Conservation (phyloP, 2,888 invertebrate genomes). For the Cephonodes hylas region DNA sequence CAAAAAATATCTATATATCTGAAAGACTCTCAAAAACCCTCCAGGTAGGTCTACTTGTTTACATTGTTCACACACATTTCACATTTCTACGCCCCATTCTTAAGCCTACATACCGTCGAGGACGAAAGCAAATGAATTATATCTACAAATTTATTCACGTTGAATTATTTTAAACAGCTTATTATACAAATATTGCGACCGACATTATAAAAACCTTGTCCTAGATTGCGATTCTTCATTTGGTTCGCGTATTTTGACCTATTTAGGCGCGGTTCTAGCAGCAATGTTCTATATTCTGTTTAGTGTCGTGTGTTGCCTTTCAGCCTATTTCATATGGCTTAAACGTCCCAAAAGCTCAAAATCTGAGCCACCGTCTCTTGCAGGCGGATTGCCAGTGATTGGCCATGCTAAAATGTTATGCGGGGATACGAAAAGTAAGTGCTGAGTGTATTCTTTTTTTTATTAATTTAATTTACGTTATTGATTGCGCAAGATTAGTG, state of each 20-base stretch:
- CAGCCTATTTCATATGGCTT: not conserved
- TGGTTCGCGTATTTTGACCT: not conserved
- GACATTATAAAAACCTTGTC: not conserved
- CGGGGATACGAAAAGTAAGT: not conserved
- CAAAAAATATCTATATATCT: too few species aligned
- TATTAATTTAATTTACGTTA: too few species aligned
- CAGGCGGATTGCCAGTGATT: not conserved
- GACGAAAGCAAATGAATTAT: too few species aligned
- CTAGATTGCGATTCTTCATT: not conserved
- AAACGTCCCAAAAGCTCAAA: not conserved
- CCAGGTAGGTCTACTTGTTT: too few species aligned
- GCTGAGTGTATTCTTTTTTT: not conserved
- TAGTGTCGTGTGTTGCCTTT: not conserved
- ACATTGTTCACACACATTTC: too few species aligned
- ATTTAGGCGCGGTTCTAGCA: not conserved
- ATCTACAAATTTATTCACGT: too few species aligned
- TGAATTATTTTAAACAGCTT: not conserved
- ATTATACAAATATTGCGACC: not conserved
- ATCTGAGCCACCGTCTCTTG: not conserved
- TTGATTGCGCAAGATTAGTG: too few species aligned
- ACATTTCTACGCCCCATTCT: too few species aligned
- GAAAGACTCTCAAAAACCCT: too few species aligned
- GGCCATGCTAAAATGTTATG: not conserved
- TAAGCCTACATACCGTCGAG: too few species aligned
- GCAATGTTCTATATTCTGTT: not conserved